phyloP scores from a whole-genome alignment of 1,140 invertebrate species.

The Saccostrea cuccullata region DNA sequence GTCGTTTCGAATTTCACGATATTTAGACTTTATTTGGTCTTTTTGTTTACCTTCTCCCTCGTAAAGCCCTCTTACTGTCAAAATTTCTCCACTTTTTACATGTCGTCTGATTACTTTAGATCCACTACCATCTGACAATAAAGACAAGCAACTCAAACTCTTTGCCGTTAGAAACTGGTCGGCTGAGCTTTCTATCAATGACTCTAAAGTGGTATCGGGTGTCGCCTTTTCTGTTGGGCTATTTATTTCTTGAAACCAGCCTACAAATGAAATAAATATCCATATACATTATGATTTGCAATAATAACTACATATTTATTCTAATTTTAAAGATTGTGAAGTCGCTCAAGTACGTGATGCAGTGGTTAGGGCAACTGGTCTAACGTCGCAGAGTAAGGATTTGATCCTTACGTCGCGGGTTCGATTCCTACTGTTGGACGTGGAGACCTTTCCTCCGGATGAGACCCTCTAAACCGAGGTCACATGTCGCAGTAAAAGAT shows the following conservation, averaged over 20 bases:
- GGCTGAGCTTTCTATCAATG: conserved; percentile 7
- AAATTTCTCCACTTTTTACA: conserved; percentile 46
- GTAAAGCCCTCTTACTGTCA: conserved; percentile 38
- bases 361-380: too few species aligned
- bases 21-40: not conserved
- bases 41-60: conserved; percentile 7
- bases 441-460: too few species aligned
- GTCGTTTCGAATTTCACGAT: conserved; percentile 21
- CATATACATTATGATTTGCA: too few species aligned
- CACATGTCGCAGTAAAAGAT: too few species aligned
- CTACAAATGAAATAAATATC: conserved; percentile 12
- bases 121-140: not conserved
- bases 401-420: too few species aligned
- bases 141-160: conserved; percentile 36
- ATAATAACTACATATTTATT: too few species aligned
- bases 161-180: conserved; percentile 45
- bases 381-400: too few species aligned
- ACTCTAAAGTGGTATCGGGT: conserved; percentile 33
- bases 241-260: conserved; percentile 49
- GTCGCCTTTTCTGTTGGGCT: not conserved
- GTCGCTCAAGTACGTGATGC: too few species aligned
- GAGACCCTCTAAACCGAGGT: too few species aligned
- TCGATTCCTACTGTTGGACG: too few species aligned
- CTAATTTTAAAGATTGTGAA: too few species aligned
- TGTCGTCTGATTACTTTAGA: not conserved